Conservation (phyloP, 1,140 invertebrate species). For the Drosophila ananassae region DNA sequence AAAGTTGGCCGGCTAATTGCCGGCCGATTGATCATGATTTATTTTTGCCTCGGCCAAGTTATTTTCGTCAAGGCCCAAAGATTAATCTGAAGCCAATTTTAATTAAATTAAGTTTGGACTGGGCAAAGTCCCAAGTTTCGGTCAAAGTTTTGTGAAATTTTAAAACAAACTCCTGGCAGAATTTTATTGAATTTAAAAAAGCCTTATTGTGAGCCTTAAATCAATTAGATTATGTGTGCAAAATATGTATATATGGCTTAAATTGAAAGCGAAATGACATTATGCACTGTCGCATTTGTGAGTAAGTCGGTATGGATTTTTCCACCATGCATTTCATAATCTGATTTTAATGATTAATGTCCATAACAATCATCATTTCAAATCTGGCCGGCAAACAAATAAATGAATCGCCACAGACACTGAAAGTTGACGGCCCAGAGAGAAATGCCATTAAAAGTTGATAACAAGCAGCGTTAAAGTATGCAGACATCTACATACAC, state of each 20-base stretch:
- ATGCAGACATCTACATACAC: slow-evolving; percentile 53
- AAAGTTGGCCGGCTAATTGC: slow-evolving; percentile 41
- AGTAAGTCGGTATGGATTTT: slow-evolving; percentile 8
- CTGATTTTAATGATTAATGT: slow-evolving; percentile 63
- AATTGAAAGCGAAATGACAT: slow-evolving; percentile 3
- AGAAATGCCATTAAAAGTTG: slow-evolving; percentile 75
- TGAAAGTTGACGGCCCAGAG: slow-evolving; percentile 44
- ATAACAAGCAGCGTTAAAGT: slow-evolving; percentile 69
- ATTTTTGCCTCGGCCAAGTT: slow-evolving; percentile 18
- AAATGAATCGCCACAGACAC: slow-evolving; percentile 45
- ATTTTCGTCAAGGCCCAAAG: slow-evolving; percentile 2
- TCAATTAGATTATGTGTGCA: not conserved
- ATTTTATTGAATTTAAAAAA: not conserved
- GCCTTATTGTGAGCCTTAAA: not conserved
- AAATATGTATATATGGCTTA: not conserved
- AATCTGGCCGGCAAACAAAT: slow-evolving; percentile 51
- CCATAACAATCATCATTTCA: slow-evolving; percentile 68
- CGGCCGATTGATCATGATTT: slow-evolving; percentile 40
- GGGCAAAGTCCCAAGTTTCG: slow-evolving; percentile 9
- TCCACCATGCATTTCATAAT: slow-evolving; percentile 32
- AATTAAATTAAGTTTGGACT: slow-evolving; percentile 39
- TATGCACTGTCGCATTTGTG: slow-evolving; percentile 14
- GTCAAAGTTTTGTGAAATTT: not conserved
- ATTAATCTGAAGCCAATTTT: slow-evolving; percentile 12
- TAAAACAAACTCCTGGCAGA: not conserved